Evolutionary conservation across 2,888 invertebrate genomes (phyloP), one percentile per base, ranked within the genome.

Genomic region (Himalopsyche japonica): DNA sequence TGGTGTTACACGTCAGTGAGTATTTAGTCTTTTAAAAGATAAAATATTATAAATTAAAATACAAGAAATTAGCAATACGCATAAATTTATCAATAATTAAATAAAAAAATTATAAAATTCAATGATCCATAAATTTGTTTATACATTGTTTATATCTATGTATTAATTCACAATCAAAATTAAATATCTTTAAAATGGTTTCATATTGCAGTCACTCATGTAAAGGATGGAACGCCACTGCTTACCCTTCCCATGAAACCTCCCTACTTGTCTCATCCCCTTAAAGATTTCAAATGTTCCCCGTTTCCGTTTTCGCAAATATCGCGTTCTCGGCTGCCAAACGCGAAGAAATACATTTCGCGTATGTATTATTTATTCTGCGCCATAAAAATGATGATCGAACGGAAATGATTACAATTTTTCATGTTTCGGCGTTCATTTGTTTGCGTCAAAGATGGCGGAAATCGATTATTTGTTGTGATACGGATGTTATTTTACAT

Each of bases 371-470:
- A 70, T 70, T 70, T 70, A 70, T 70, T 70, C 70, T 27, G 70
- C 70, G 70, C 70, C 70, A 70, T 70, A 70, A 70, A 70, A 70
- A 70, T 70, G 70, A 70, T 70, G 70, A 70, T 70, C 70, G 70
- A 70, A 70, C 70, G 82, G 82, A 78, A 78, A 82, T 49, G 37
- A 82, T 82, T 47, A 82, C 82, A 34, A 82, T 82, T 37, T 82
- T 78, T 82, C 82, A 82, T 82, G 43, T 37, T 79, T 57, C 48
- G 48, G 64, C 78, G 78, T 49, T 82, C 82, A 78, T 82, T 82
- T 82, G 82, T 82, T 76, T 76, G 48, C 76, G 82, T 82, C 82
- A 82, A 34, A 76, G 48, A 79, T 70, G 70, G 70, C 70, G 70
- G 70, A 70, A 70, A 70, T 70, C 70, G 70, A 70, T 70, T 70